Base-by-base conservation (phyloP, 2,113 vertebrate genomes). In the Riparia riparia region DNA sequence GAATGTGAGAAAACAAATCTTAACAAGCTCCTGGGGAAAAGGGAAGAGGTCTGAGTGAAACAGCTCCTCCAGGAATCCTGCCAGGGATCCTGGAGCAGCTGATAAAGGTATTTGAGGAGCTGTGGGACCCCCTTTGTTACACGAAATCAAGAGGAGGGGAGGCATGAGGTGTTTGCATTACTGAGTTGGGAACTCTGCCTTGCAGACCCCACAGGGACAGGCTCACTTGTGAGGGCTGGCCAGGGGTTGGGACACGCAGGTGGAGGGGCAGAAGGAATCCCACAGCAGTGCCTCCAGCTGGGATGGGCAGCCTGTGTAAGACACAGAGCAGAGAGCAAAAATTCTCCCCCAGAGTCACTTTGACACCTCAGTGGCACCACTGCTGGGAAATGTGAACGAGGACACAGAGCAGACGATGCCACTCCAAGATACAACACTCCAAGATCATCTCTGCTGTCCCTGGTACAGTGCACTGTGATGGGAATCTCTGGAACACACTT, bases 61-160 rank as follows among this genome's bases (percentile, higher is more conserved):
- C 47, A 58, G 13, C 56, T 32, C 20, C 82, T 63, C 70, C 74
- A 93, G 87, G 58, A 89, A 61, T 53, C 45, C 61, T 82, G 42
- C 73, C 74, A 68, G 34, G 71, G 64, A 70, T 92, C 26, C 78
- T 69, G 60, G 31, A 87, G 60, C 41, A 53, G 85, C 69, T 90
- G 95, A 73, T 78, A n/a, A 89, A 89, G 37, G 56, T 66, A 16
- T 65, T 56, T 91, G 64, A 70, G 58, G 88, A 87, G 69, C 54
- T 81, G 28, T 9, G 4, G 41, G 69, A 89, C 60, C 54, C 8
- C 58, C 16, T 77, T 89, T 86, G 41, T 78, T 28, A 37, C n/a
- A 41, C 3, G 2, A 87, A 94, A 65, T 56, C 11, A 8, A 25
- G 84, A 39, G 41, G n/a, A 58, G 18, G 7, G 9, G 28, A 81